Conservation (phyloP, 2,888 invertebrate genomes). For the Chrysolina haemoptera region DNA sequence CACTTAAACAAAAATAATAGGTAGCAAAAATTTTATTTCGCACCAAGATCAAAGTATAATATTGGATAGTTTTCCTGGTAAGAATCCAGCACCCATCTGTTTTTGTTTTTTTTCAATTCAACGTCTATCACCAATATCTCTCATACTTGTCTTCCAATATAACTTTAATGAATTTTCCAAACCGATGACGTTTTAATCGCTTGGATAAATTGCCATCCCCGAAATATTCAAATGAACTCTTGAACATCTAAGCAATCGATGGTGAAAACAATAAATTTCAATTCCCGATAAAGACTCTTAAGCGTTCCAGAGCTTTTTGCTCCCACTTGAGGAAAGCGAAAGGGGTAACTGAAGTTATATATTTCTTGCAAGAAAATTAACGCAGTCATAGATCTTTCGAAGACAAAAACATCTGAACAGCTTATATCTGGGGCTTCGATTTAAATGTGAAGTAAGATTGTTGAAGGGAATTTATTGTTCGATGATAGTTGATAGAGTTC, state of each 20-base stretch:
- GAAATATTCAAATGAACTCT: conserved; percentile 46
- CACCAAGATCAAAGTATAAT: too few species aligned
- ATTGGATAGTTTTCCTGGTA: too few species aligned
- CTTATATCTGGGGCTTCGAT: conserved; percentile 22
- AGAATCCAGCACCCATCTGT: too few species aligned
- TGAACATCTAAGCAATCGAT: conserved; percentile 44
- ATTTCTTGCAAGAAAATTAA: conserved; percentile 64
- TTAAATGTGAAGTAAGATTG: conserved; percentile 9
- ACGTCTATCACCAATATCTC: not conserved
- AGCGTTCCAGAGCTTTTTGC: conserved; percentile 55
- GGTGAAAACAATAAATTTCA: conserved; percentile 52
- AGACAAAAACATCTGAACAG: conserved; percentile 63
- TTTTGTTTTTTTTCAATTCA: not conserved
- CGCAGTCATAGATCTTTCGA: conserved; percentile 63
- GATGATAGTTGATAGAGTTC: too few species aligned
- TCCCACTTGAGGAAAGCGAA: conserved; percentile 53
- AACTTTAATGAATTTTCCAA: conserved; percentile 1
- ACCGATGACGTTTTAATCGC: conserved; percentile 47
- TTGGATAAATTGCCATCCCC: conserved; percentile 42
- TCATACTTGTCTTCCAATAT: not conserved
- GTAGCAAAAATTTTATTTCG: too few species aligned
- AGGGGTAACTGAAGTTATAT: conserved; percentile 62
- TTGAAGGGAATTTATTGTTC: not conserved
- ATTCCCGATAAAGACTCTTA: conserved; percentile 53
- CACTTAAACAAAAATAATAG: too few species aligned